These are phyloP conservation scores for Drosophila gunungcola DNA, from an alignment of 1,140 invertebrate genomes.

Conservation along the genomic window DNA sequence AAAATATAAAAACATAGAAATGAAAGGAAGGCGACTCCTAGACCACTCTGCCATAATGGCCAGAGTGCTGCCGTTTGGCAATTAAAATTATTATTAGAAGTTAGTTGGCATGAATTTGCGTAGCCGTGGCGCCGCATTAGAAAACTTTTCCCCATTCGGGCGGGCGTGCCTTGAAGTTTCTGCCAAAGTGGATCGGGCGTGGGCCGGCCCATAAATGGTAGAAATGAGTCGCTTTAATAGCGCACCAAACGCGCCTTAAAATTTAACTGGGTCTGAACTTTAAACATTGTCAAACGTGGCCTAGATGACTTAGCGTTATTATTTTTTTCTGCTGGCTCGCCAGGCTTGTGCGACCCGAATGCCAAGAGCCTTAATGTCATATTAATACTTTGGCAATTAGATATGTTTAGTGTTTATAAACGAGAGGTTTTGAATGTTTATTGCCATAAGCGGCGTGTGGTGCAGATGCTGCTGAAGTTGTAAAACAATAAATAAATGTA, in stretches of 20 bases:
- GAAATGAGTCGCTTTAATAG: slow-evolving; percentile 30
- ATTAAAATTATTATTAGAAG: slow-evolving; percentile 83
- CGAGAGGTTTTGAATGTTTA: slow-evolving; percentile 14
- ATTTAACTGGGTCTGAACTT: slow-evolving; percentile 40
- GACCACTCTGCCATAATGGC: slow-evolving; percentile 24
- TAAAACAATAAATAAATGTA: neutral
- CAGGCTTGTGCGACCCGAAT: slow-evolving; percentile 26
- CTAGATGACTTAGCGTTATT: slow-evolving; percentile 33
- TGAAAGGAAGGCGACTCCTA: slow-evolving; percentile 1
- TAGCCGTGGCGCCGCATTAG: slow-evolving; percentile 64
- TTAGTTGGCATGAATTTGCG: slow-evolving; percentile 76
- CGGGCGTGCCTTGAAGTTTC: slow-evolving; percentile 49
- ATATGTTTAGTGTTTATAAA: slow-evolving; percentile 25
- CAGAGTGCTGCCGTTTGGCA: slow-evolving; percentile 74
- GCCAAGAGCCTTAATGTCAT: slow-evolving; percentile 25
- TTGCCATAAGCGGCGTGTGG: neutral
- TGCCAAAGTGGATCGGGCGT: slow-evolving; percentile 20
- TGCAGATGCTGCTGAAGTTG: slow-evolving; percentile 4
- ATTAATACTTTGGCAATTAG: slow-evolving; percentile 38
- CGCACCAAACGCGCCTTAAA: slow-evolving; percentile 20
- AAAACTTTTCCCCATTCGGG: slow-evolving; percentile 57
- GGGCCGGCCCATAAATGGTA: slow-evolving; percentile 14
- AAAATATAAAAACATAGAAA: slow-evolving; percentile 35
- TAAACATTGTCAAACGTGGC: slow-evolving; percentile 36
- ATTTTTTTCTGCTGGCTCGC: neutral